These are phyloP conservation scores for Oophaga sylvatica DNA, from an alignment of 2,797 vertebrate species.

Conservation along the genomic window DNA sequence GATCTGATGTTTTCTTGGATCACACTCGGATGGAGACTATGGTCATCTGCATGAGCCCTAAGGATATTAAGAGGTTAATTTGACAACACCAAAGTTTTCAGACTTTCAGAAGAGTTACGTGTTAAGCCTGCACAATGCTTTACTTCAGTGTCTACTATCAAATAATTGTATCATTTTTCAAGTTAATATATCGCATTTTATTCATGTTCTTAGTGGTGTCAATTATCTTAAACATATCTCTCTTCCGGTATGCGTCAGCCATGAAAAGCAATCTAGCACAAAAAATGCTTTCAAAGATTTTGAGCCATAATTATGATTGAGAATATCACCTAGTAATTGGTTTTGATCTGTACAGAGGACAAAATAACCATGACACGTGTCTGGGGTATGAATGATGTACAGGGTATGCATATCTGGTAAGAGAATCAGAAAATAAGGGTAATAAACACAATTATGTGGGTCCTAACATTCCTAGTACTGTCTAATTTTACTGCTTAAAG, in stretches of 20 bases:
- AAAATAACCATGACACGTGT: conserved; percentile 60
- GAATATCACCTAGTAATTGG: conserved; percentile 59
- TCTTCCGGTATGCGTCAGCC: conserved; percentile 30
- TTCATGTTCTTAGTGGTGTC: conserved; percentile 22
- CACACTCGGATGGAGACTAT: no score
- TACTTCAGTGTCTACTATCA: background rate
- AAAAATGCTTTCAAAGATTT: conserved; percentile 50
- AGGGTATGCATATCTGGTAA: conserved; percentile 6
- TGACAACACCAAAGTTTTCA: background rate
- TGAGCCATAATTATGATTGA: conserved; percentile 53
- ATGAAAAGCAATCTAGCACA: conserved; percentile 38
- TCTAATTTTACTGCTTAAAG: conserved; percentile 27
- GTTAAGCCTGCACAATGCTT: background rate
- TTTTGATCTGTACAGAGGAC: conserved; percentile 56
- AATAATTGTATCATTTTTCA: background rate
- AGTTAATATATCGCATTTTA: conserved; percentile 5
- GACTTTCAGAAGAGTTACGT: background rate
- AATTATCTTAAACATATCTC: conserved; percentile 39
- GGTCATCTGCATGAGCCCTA: background rate
- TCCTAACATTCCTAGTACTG: conserved; percentile 28
- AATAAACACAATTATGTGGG: conserved; percentile 38
- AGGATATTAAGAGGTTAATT: background rate
- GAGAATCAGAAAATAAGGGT: conserved; percentile 39
- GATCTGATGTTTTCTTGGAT: no score
- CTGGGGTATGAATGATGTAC: conserved; percentile 51